phyloP scores from a whole-genome alignment of 1,140 invertebrate genomes.

The Thaumatotibia leucotreta region DNA sequence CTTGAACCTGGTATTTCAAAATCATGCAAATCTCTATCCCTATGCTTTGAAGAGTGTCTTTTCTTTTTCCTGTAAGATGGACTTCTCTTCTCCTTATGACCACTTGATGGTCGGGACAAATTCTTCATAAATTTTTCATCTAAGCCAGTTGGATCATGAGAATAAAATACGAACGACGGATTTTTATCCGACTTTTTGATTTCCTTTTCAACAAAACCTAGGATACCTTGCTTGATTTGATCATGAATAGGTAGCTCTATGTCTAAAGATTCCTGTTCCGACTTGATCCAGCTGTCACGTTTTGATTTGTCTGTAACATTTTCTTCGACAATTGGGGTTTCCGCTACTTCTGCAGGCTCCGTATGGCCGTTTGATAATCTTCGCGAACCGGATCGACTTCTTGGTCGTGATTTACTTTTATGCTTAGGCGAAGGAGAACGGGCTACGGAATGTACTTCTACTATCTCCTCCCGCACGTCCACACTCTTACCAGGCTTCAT shows the following conservation, averaged over 20 bases:
- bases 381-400: conserved; percentile 53
- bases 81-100: conserved; percentile 70
- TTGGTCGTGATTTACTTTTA: conserved; percentile 40
- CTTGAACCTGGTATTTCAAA: conserved; percentile 74
- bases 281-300: conserved; percentile 68
- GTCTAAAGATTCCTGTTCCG: conserved; percentile 75
- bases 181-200: conserved; percentile 76
- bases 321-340: conserved; percentile 26
- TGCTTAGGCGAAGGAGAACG: conserved; percentile 62
- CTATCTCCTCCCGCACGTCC: conserved; percentile 62
- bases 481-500: conserved; percentile 66
- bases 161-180: conserved; percentile 71
- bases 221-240: conserved; percentile 78
- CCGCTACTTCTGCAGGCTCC: conserved; percentile 28
- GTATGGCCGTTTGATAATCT: conserved; percentile 63
- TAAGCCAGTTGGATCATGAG: conserved; percentile 68
- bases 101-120: conserved; percentile 63
- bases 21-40: conserved; percentile 67
- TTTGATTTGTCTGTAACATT: conserved; percentile 37
- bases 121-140: conserved; percentile 69
- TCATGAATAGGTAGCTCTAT: conserved; percentile 75
- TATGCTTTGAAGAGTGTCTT: conserved; percentile 67
- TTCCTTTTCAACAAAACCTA: conserved; percentile 79
- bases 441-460: conserved; percentile 53
- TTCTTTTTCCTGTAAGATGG: conserved; percentile 73